A percentile compares a stretch with the other conserved stretches of the same genome.
These are phyloP conservation scores for Xestia c-nigrum DNA, from an alignment of 2,888 invertebrate genomes.

Conservation along the genomic window DNA sequence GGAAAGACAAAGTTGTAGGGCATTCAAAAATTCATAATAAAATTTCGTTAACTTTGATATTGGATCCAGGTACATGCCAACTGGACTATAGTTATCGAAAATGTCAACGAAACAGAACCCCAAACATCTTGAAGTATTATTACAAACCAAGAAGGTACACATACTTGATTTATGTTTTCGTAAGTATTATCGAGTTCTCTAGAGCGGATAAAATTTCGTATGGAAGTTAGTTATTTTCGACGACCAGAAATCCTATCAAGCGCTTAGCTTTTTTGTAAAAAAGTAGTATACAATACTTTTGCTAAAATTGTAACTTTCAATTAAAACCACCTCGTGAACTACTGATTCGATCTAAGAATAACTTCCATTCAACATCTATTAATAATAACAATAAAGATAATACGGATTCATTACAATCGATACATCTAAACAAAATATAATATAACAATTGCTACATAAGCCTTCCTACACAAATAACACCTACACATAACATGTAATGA, in stretches of 20 bases:
- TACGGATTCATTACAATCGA: not conserved
- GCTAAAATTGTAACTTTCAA: not conserved
- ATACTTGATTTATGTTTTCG: not conserved
- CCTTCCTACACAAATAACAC: not conserved
- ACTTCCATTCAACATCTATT: not conserved
- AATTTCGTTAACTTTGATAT: too few relatives aligned
- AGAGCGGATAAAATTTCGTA: not conserved
- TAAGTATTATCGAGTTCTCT: not conserved
- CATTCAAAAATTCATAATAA: too few relatives aligned
- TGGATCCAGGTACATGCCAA: too few relatives aligned
- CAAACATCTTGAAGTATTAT: not conserved
- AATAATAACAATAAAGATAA: not conserved
- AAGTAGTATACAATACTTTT: not conserved
- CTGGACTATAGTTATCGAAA: not conserved
- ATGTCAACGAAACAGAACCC: not conserved
- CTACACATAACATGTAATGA: not conserved
- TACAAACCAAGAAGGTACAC: not conserved
- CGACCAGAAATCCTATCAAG: not conserved
- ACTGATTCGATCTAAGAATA: not conserved
- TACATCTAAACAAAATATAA: not conserved
- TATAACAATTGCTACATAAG: too few relatives aligned
- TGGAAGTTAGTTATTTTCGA: not conserved
- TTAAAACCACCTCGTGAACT: not conserved
- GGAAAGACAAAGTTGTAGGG: too few relatives aligned
- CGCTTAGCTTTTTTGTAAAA: not conserved